Evolutionary conservation across 2,797 vertebrate genomes (phyloP).

Genomic region (Sardinella longiceps): DNA sequence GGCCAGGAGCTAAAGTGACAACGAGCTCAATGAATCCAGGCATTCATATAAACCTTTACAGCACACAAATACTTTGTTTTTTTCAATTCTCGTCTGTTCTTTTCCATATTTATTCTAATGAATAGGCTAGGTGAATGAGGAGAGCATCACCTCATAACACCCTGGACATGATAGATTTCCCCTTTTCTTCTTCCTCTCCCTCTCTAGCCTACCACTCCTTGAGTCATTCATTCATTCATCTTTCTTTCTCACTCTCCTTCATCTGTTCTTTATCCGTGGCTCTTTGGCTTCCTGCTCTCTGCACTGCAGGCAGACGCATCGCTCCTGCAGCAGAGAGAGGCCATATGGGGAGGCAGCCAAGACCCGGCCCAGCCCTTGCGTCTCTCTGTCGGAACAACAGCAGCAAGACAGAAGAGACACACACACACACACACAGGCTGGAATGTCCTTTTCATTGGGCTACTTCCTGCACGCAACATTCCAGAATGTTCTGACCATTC

Average conservation of each 20-base stretch:
- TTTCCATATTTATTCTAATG: neutral
- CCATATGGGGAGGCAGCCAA: constrained; percentile 59
- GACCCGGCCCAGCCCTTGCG: constrained; percentile 69
- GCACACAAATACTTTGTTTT: neutral
- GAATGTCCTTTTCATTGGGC: constrained; percentile 28
- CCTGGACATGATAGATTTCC: neutral
- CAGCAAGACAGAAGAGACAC: constrained; percentile 4
- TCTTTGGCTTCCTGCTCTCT: constrained; percentile 31
- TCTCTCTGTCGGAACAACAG: constrained; percentile 48
- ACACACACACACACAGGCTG: constrained; percentile 26
- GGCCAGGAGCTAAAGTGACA: neutral
- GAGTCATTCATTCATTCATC: neutral
- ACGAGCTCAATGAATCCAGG: neutral
- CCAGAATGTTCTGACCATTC: constrained; percentile 35
- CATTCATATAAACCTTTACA: neutral
- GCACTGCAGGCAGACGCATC: constrained; percentile 69
- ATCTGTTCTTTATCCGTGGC: constrained; percentile 35
- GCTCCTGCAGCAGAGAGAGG: constrained; percentile 69
- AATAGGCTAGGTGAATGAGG: neutral
- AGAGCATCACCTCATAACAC: neutral
- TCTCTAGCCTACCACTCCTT: neutral
- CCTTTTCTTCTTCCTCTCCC: neutral
- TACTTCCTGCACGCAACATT: constrained; percentile 46
- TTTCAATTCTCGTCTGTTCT: neutral
- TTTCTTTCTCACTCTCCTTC: constrained; percentile 15